A percentile compares a stretch with the other conserved stretches of the same genome.
Evolutionary conservation across 2,797 vertebrate genomes (phyloP).

Genomic region (Valencia hispanica): DNA sequence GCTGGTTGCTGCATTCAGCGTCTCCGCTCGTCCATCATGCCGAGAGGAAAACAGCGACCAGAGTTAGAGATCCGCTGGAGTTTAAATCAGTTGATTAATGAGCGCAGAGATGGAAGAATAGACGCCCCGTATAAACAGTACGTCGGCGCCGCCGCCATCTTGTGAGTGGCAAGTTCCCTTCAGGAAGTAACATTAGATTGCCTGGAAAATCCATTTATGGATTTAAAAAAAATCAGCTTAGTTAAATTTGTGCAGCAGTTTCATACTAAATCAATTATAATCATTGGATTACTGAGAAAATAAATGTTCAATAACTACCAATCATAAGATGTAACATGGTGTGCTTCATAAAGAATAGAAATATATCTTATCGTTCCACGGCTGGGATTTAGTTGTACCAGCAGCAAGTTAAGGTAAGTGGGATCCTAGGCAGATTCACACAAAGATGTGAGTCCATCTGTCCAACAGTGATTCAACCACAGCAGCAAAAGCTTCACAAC

Average conservation of each 20-base stretch:
- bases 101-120: not conserved
- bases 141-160: not conserved
- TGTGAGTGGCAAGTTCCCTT: not conserved
- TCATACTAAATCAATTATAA: too few species aligned
- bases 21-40: not conserved
- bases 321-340: not conserved
- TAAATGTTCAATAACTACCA: not conserved
- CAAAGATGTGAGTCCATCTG: too few species aligned
- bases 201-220: too few species aligned
- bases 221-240: too few species aligned
- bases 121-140: not conserved
- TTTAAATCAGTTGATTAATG: too few species aligned
- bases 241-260: too few species aligned
- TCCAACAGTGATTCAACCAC: too few species aligned
- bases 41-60: too few species aligned
- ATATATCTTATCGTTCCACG: not conserved
- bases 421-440: too few species aligned
- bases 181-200: not conserved
- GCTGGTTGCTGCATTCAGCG: not conserved
- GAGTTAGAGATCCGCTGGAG: not conserved
- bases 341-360: not conserved
- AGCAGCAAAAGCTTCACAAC: too few species aligned
- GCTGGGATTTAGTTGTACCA: too few species aligned
- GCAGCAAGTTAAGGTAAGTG: too few species aligned
- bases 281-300: not conserved